Evolutionary conservation across 2,888 invertebrate genomes (phyloP), one percentile per base, ranked within the genome.

Genomic region (Papilio elwesi): DNA sequence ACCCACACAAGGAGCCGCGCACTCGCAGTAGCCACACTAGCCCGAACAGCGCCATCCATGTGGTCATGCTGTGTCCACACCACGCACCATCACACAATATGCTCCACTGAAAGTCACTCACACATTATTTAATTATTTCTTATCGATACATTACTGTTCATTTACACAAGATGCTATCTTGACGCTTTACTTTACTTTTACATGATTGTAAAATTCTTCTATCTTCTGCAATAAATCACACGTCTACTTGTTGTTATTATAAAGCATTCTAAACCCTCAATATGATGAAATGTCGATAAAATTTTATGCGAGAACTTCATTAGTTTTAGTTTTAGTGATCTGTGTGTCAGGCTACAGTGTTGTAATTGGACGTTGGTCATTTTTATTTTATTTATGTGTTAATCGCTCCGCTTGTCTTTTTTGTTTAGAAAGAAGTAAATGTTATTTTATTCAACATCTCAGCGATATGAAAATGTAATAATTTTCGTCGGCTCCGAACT

Each of bases 11-110:
- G 87, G 97, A 96, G 81, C 96, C 96, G 89, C 97, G 96, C 90
- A 97, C 96, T 84, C 97, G 96, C 89, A 97, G 91, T 90, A 97
- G 95, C 97, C 97, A 97, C 93, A 97, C 97, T 95, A 97, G 96
- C 92, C 97, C 97, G 95, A 97, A 97, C 85, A 97, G 96, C 95
- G 97, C 97, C 97, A 97, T 97, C 94, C 95, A 95, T 93, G 92
- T 92, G 86, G 89, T 93, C 93, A 93, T 93, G 80, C 90, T 93
- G 91, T 81, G 83, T 85, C 90, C 88, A 83, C 89, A 83, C 76
- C 77, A 85, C 84, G 87, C 87, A 89, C 86, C 83, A 85, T 89
- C 83, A 86, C 86, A 83, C 73, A 70, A 76, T 68, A 59, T 73
- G 47, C 36, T 73, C 70, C 67, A 74, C 68, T 65, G n/a, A 68